A percentile compares a stretch with the other conserved stretches of the same genome.
Evolutionary conservation across 2,888 invertebrate species (phyloP).

Genomic region (Scaptomyza tumidula): DNA sequence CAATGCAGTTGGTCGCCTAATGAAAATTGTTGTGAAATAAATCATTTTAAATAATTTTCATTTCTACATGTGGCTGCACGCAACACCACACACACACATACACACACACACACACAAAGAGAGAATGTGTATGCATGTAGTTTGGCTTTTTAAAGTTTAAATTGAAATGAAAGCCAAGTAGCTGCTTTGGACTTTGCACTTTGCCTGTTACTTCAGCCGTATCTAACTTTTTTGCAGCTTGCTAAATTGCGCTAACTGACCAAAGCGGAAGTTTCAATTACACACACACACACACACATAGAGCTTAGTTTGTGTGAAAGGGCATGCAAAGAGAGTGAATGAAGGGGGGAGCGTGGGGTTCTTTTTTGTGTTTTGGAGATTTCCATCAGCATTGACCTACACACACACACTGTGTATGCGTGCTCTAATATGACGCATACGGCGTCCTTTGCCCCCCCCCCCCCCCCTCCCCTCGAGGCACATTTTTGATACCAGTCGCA

Average conservation of each 20-base stretch:
- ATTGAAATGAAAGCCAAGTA: constrained; percentile 79
- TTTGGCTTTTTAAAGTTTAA: constrained; percentile 66
- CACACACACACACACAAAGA: background rate
- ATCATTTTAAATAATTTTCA: constrained; percentile 78
- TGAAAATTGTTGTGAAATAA: constrained; percentile 79
- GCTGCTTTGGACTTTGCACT: constrained; percentile 77
- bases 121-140: constrained; percentile 12
- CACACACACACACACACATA: constrained; percentile 40
- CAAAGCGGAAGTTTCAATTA: constrained; percentile 80
- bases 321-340: constrained; percentile 34
- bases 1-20: constrained; percentile 72
- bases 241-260: constrained; percentile 80
- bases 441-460: constrained; percentile 36
- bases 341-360: background rate
- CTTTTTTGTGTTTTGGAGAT: constrained; percentile 5
- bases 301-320: constrained; percentile 22
- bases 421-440: constrained; percentile 71
- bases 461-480: constrained; percentile 8
- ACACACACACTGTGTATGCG: constrained; percentile 75
- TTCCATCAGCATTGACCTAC: constrained; percentile 71
- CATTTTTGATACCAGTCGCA: constrained; percentile 41
- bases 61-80: constrained; percentile 64
- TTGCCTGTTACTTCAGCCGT: constrained; percentile 78
- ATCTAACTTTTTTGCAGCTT: constrained; percentile 76
- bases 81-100: constrained; percentile 15